Percentiles rank a stretch among this genome's conserved stretches.
Conservation (phyloP, 2,888 invertebrate species). For the Ichneumoninae sp. region DNA sequence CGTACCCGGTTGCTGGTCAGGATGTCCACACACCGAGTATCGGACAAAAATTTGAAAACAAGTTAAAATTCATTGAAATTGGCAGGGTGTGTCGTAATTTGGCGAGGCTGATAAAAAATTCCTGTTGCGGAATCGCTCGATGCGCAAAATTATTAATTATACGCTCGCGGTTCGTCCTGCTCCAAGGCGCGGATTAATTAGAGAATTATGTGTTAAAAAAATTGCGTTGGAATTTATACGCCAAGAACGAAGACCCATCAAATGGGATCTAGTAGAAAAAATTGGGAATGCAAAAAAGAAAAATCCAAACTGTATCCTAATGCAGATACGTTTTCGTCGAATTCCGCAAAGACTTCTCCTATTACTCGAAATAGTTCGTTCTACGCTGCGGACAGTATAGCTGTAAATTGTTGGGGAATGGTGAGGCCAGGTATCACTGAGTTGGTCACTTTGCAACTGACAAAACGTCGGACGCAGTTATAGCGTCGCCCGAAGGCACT, state of each 20-base stretch:
- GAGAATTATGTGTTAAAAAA: background rate
- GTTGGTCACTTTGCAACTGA: slow-evolving; percentile 35
- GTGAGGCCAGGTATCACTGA: slow-evolving; percentile 12
- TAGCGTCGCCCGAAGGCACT: slow-evolving; percentile 2
- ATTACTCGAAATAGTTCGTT: background rate
- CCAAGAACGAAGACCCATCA: background rate
- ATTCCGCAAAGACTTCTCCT: background rate
- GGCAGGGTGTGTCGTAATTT: background rate
- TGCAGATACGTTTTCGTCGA: background rate
- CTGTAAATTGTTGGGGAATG: background rate
- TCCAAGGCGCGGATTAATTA: background rate
- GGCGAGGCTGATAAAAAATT: background rate
- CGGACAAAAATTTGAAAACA: background rate
- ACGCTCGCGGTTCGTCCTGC: background rate
- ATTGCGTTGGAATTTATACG: background rate
- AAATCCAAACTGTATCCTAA: background rate
- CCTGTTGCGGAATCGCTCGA: background rate
- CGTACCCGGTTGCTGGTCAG: background rate
- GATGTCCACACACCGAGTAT: background rate
- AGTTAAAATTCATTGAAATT: background rate
- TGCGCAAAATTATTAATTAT: background rate
- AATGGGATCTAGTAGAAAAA: background rate
- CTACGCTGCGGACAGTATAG: background rate
- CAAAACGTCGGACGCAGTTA: slow-evolving; percentile 47
- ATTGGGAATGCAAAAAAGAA: background rate